A percentile compares a stretch with the other conserved stretches of the same genome.
Conservation (phyloP, 2,113 vertebrate species). For the Pelecanus crispus region DNA sequence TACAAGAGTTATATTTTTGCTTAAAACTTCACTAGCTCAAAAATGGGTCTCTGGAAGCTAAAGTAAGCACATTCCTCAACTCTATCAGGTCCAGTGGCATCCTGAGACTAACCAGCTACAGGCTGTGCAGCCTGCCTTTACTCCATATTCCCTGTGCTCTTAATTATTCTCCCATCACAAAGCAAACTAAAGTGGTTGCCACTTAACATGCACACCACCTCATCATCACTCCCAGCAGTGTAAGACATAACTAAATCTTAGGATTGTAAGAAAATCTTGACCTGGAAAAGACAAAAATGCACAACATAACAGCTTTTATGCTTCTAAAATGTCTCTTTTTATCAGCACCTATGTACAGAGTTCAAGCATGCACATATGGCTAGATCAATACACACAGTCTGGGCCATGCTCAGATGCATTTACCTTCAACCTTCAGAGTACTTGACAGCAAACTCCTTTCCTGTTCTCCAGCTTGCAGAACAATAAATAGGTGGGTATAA, state of each 20-base stretch:
- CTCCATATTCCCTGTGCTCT: background rate
- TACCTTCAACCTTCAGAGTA: background rate
- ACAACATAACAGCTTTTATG: background rate
- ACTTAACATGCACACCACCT: background rate
- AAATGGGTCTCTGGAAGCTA: background rate
- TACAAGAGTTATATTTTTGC: background rate
- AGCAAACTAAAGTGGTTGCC: background rate
- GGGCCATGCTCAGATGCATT: background rate
- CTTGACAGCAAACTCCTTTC: background rate
- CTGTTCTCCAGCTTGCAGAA: background rate
- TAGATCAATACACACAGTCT: background rate
- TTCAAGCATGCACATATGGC: background rate
- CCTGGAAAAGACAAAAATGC: background rate
- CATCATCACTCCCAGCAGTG: background rate
- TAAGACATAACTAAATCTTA: background rate
- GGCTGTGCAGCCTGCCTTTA: background rate
- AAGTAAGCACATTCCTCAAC: background rate
- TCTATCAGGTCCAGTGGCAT: background rate
- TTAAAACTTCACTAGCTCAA: background rate
- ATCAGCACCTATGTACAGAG: background rate
- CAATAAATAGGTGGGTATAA: background rate
- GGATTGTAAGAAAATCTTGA: background rate
- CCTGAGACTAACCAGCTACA: background rate
- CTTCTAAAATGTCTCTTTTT: background rate
- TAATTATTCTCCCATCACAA: background rate